A percentile compares a stretch with the other conserved stretches of the same genome.
phyloP scores from a whole-genome alignment of 1,140 invertebrate species.

The Planococcus citri region DNA sequence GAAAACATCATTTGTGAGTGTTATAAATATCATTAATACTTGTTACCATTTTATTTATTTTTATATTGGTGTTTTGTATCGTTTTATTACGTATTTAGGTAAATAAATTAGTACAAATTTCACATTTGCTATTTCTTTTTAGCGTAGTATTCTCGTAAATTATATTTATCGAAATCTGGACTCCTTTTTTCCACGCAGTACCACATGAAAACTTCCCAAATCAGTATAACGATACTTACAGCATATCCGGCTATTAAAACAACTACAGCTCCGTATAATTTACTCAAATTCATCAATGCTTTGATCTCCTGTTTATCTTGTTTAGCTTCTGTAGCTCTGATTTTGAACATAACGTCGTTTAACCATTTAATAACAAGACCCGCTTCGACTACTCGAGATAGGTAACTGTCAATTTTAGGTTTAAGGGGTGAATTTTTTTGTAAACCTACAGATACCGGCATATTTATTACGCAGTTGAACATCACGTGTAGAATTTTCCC shows the following conservation, averaged over 20 bases:
- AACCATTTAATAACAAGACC: constrained; percentile 68
- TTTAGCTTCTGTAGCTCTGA: constrained; percentile 36
- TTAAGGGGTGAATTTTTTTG: constrained; percentile 66
- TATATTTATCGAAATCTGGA: constrained; percentile 58
- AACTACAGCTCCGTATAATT: constrained; percentile 60
- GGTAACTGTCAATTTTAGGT: constrained; percentile 48
- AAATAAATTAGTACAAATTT: background rate
- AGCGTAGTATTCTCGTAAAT: constrained; percentile 30
- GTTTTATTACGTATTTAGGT: too few relatives aligned
- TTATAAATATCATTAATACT: too few relatives aligned
- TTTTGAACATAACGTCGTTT: constrained; percentile 50
- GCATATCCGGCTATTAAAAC: constrained; percentile 53
- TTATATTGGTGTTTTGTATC: background rate
- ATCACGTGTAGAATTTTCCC: constrained; percentile 51
- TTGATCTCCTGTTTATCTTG: constrained; percentile 40
- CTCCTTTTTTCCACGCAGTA: constrained; percentile 46
- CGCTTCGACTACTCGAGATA: constrained; percentile 53
- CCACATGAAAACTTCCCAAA: constrained; percentile 52
- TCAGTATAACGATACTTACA: constrained; percentile 41
- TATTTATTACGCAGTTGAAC: constrained; percentile 61
- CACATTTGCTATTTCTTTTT: background rate
- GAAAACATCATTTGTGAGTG: too few relatives aligned
- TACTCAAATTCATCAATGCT: constrained; percentile 58
- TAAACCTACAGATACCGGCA: constrained; percentile 64
- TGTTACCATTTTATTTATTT: background rate